Percentiles rank a stretch among this genome's conserved stretches.
phyloP scores from a whole-genome alignment of 2,888 invertebrate genomes.

The Acleris laterana region DNA sequence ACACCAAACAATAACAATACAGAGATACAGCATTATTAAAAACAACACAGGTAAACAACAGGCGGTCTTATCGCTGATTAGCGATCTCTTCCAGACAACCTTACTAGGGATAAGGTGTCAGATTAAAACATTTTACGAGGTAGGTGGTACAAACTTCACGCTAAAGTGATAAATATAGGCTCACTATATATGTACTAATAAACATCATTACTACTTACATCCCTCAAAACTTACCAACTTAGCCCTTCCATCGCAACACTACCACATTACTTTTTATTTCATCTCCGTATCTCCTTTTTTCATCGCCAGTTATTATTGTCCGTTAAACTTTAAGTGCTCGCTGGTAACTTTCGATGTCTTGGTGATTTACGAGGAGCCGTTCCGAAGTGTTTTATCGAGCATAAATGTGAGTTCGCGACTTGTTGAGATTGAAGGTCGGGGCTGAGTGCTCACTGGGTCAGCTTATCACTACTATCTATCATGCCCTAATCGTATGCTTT shows the following conservation, averaged over 20 bases:
- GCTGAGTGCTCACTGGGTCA: constrained; percentile 67
- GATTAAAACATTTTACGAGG: too few species aligned
- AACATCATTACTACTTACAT: constrained; percentile 72
- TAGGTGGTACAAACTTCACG: too few species aligned
- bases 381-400: constrained; percentile 83
- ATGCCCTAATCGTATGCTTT: background rate
- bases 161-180: too few species aligned
- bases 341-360: constrained; percentile 81
- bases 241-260: constrained; percentile 74
- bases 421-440: constrained; percentile 81
- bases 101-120: too few species aligned
- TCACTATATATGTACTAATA: too few species aligned
- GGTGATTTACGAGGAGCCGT: constrained; percentile 80
- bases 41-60: too few species aligned
- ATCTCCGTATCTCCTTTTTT: constrained; percentile 71
- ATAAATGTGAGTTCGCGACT: constrained; percentile 81
- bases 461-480: constrained; percentile 41
- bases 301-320: constrained; percentile 81
- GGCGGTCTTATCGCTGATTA: too few species aligned
- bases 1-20: too few species aligned
- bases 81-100: too few species aligned
- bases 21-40: too few species aligned
- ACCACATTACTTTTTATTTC: constrained; percentile 80
- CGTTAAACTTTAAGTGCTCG: constrained; percentile 84
- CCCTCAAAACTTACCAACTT: constrained; percentile 81